Evolutionary conservation across 2,888 invertebrate genomes (phyloP), one percentile per base, ranked within the genome.

Genomic region (Diarsia rubi): DNA sequence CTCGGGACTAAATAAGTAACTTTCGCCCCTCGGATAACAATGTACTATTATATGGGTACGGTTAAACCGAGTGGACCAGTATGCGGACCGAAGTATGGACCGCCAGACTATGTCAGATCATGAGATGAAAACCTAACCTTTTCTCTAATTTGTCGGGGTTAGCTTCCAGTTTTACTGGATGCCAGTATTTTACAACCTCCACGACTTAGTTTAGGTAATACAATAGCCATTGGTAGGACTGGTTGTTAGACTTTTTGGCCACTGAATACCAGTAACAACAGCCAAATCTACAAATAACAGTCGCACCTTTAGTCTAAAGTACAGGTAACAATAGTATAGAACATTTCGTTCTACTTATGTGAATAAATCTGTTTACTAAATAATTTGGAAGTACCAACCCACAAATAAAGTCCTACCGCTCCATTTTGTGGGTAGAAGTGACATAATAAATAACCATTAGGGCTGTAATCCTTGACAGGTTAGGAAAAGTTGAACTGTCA

Each of bases 401-500:
- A 62, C 57, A 31, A 69, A 69, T 63, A 69, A 52, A 64, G 67
- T 45, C 11, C 31, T 49, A 42, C 52, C 21, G 19, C 14, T 52
- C 70, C 47, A 19, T 49, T 81, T 65, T 49, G 31, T 12, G 24
- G 45, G 21, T 52, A 42, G 14, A 64, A 52, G 63, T 60, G 64
- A 69, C 27, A 77, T 62, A 71, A 80, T 80, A 82, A 80, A 80
- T 82, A 77, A 77, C 64, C 47, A 31, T 80, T 82, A 80, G 44
- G 60, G 37, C 5, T 65, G 37, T 71, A 68, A 60, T 54, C 59
- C 82, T 47, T 31, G 79, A 77, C 79, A 70, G 77, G 79, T 79
- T 47, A 76, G 59, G 77, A 67, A 77, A 81, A 79, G 62, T 81
- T 81, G 76, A 66, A 54, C 76, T 79, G 81, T 81, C 79, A 79